Evolutionary conservation across 2,113 vertebrate species (phyloP).

Genomic region (Lasiurus cinereus): DNA sequence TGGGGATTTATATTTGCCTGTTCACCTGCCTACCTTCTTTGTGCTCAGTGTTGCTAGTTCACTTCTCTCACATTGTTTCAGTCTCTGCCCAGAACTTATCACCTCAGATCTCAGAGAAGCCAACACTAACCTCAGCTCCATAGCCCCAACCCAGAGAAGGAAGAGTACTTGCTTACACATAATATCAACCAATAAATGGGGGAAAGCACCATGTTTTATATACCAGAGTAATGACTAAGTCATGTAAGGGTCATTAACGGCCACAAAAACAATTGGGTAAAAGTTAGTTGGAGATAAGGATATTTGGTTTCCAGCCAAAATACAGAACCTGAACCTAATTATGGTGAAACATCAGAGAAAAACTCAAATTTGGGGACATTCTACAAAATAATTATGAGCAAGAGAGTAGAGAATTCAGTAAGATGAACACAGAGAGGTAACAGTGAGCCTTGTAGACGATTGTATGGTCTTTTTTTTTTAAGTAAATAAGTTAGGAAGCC

Average conservation of each 20-base stretch:
- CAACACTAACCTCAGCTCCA: background rate
- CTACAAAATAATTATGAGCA: background rate
- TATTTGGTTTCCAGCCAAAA: background rate
- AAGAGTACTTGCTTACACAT: background rate
- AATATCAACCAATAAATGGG: background rate
- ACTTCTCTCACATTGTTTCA: background rate
- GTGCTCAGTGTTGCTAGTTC: background rate
- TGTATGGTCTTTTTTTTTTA: background rate
- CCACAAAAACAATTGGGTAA: background rate
- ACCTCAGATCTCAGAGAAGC: background rate
- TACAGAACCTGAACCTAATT: background rate
- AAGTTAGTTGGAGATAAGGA: background rate
- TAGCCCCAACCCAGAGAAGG: background rate
- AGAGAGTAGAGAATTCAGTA: background rate
- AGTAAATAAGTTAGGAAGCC: background rate
- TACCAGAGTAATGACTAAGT: background rate
- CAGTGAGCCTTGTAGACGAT: background rate
- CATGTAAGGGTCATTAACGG: background rate
- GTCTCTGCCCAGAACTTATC: background rate
- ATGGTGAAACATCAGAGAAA: background rate
- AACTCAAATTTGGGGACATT: background rate
- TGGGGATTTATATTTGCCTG: fast-evolving
- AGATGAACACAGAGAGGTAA: constrained; percentile 17
- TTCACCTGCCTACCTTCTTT: background rate
- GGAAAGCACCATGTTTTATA: background rate